Evolutionary conservation across 2,888 invertebrate species (phyloP).

Genomic region (Augochlorella aurata): DNA sequence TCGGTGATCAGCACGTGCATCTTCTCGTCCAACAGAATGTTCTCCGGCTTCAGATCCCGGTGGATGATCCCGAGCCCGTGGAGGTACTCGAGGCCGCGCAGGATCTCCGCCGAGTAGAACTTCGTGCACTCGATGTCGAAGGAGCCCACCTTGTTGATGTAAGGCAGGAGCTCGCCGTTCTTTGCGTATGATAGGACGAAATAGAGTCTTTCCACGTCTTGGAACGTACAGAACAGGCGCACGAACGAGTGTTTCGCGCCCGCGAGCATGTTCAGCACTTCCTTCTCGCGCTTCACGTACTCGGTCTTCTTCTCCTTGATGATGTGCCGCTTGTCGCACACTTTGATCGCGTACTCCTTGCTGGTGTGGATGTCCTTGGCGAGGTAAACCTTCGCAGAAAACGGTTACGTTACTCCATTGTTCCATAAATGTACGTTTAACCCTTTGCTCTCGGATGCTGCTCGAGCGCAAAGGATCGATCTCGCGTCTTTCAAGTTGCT

Average conservation of each 20-base stretch:
- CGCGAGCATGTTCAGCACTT: slow-evolving; percentile 93
- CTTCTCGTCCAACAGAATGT: slow-evolving; percentile 96
- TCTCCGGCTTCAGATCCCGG: slow-evolving; percentile 98
- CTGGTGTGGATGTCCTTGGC: slow-evolving; percentile 95
- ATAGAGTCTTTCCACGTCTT: slow-evolving; percentile 95
- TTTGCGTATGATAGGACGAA: slow-evolving; percentile 97
- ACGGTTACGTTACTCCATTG: background rate
- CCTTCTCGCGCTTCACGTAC: slow-evolving; percentile 96
- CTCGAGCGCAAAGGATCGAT: too few relatives aligned
- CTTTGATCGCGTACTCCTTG: slow-evolving; percentile 98
- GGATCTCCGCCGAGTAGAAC: slow-evolving; percentile 97
- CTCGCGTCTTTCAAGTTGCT: background rate
- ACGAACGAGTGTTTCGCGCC: slow-evolving; percentile 94
- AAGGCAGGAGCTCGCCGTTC: slow-evolving; percentile 96
- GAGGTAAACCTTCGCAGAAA: slow-evolving; percentile 87
- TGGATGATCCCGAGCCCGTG: slow-evolving; percentile 95
- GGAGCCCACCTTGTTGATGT: slow-evolving; percentile 94
- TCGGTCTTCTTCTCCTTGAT: slow-evolving; percentile 95
- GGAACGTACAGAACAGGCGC: slow-evolving; percentile 97
- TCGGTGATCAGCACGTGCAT: slow-evolving; percentile 99
- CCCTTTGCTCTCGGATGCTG: too few relatives aligned
- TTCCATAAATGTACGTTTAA: too few relatives aligned
- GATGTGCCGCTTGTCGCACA: slow-evolving; percentile 97
- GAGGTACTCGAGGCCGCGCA: slow-evolving; percentile 95
- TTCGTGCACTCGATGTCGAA: slow-evolving; percentile 94